Percentiles rank a stretch among this genome's conserved stretches.
Conservation (phyloP, 2,113 vertebrate species). For the Cyanocitta stelleri region DNA sequence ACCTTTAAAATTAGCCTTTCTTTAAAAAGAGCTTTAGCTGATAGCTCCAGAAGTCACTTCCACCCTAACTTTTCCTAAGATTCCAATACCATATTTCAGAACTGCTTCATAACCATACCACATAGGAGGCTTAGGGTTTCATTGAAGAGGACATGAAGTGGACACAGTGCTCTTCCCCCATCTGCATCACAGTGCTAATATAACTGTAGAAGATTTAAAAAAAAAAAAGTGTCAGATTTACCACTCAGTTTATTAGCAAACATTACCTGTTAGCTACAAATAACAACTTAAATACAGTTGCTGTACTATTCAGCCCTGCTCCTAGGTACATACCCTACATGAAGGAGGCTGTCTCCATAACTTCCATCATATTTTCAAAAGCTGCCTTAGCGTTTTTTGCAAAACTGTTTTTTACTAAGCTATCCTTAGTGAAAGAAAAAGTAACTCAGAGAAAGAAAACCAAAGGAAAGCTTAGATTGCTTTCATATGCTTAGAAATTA, state of each 20-base stretch:
- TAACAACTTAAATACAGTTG: neutral
- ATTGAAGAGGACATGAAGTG: neutral
- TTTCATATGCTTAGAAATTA: neutral
- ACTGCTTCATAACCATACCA: neutral
- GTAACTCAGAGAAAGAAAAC: neutral
- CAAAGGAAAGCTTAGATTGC: neutral
- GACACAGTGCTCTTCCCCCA: rapidly evolving
- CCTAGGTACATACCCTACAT: neutral
- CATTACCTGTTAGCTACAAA: neutral
- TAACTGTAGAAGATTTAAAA: neutral
- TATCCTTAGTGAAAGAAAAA: neutral
- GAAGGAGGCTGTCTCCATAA: neutral
- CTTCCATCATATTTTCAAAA: neutral
- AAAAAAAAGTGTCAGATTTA: neutral
- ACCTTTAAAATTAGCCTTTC: neutral
- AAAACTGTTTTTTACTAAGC: neutral
- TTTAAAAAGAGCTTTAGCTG: neutral
- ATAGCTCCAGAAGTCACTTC: neutral
- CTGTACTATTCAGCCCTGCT: neutral
- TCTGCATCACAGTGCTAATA: neutral
- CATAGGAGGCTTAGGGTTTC: neutral
- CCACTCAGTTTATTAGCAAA: neutral
- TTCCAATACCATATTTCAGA: neutral
- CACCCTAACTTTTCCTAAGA: neutral
- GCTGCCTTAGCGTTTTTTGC: neutral